Conservation (phyloP, 1,140 invertebrate genomes). For the Plutomurus gul region DNA sequence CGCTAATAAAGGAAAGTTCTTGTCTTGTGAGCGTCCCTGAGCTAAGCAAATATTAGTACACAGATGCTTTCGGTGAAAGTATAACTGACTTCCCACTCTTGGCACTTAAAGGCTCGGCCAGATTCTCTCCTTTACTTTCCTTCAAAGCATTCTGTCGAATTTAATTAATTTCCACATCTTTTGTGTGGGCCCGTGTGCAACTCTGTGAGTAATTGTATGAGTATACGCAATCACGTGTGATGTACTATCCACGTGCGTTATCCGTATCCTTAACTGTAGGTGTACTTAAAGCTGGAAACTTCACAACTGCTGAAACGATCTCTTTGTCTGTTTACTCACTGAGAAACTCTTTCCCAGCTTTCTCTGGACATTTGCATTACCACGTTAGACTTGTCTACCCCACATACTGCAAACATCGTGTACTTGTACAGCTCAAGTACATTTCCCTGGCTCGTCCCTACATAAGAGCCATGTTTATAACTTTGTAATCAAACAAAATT, state of each 20-base stretch:
- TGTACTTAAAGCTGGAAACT: not conserved
- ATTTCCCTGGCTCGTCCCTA: too few species aligned
- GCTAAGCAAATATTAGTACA: not conserved
- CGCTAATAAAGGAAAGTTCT: too few species aligned
- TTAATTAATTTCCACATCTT: not conserved
- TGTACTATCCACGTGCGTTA: not conserved
- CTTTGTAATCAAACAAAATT: slow-evolving; percentile 12
- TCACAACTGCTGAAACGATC: not conserved
- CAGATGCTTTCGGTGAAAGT: not conserved
- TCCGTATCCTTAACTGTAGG: too few species aligned
- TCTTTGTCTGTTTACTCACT: not conserved
- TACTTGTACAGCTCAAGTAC: too few species aligned
- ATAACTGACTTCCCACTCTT: not conserved
- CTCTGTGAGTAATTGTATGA: not conserved
- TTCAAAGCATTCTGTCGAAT: not conserved
- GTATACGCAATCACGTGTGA: not conserved
- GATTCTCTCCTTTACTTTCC: not conserved
- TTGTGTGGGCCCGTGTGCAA: not conserved
- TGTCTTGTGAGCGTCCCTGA: not conserved
- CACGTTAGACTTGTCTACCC: not conserved
- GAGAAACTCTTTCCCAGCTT: not conserved
- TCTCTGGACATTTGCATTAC: not conserved
- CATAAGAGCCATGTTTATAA: too few species aligned
- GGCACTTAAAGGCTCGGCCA: too few species aligned
- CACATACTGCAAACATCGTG: not conserved